Conservation (phyloP, 2,888 invertebrate genomes). For the Cyclophora albipunctata region DNA sequence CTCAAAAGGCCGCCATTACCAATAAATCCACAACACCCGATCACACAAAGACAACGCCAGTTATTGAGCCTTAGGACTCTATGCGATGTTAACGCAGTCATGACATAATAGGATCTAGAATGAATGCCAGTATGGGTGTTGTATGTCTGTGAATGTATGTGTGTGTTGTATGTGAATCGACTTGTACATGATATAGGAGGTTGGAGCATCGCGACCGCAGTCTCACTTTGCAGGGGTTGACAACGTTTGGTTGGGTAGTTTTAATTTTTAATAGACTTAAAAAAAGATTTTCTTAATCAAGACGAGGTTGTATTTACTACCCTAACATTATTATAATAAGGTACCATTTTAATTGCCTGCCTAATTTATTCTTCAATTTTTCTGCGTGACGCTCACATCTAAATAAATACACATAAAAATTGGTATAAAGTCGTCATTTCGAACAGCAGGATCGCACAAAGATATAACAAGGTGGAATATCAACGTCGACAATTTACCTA, state of each 20-base stretch:
- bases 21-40: too few species aligned
- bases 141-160: constrained; percentile 17
- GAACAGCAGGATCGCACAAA: too few species aligned
- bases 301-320: not conserved
- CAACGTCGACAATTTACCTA: not conserved
- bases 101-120: not conserved
- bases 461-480: not conserved
- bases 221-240: constrained; percentile 33
- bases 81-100: not conserved
- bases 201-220: constrained; percentile 40
- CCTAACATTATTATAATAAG: not conserved
- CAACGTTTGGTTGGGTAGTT: constrained; percentile 31
- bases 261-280: not conserved
- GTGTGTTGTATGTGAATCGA: constrained; percentile 41
- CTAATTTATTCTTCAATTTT: constrained; percentile 5
- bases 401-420: not conserved
- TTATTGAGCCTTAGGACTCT: not conserved
- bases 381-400: not conserved
- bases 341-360: not conserved
- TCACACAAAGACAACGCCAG: not conserved
- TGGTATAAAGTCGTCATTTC: too few species aligned
- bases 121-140: constrained; percentile 6
- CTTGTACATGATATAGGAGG: constrained; percentile 62
- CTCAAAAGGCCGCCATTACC: too few species aligned
- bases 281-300: not conserved